Evolutionary conservation across 1,140 invertebrate species (phyloP).

Genomic region (Parasteatoda tepidariorum): DNA sequence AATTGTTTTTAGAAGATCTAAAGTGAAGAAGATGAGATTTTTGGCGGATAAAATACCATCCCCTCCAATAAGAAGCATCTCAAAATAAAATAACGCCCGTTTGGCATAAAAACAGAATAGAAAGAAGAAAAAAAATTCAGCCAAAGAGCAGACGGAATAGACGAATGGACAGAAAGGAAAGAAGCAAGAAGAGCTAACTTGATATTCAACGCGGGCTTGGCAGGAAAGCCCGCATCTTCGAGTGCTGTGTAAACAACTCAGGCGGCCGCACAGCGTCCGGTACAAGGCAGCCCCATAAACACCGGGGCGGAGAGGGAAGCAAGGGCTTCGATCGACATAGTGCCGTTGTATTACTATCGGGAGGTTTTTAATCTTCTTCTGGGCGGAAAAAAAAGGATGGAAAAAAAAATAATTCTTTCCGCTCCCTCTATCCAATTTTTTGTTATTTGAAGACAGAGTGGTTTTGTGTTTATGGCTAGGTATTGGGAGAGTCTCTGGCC

Average conservation of each 20-base stretch:
- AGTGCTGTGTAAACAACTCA: conserved; percentile 56
- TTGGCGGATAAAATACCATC: background rate
- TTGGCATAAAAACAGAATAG: background rate
- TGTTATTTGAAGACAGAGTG: background rate
- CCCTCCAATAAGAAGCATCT: background rate
- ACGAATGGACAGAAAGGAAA: background rate
- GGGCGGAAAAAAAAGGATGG: background rate
- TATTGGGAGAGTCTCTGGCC: background rate
- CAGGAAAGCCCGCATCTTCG: conserved; percentile 51
- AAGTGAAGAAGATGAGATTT: no score
- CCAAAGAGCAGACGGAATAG: background rate
- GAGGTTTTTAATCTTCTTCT: conserved; percentile 49
- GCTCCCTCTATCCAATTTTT: background rate
- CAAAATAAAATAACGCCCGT: background rate
- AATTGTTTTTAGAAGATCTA: no score
- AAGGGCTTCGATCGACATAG: conserved; percentile 34
- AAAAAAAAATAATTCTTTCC: background rate
- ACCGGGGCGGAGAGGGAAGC: background rate
- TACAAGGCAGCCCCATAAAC: conserved; percentile 37
- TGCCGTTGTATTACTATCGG: background rate
- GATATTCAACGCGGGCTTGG: conserved; percentile 48
- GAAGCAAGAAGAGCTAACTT: conserved; percentile 38
- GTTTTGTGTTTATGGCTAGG: background rate
- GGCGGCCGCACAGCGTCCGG: conserved; percentile 30
- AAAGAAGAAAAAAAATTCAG: background rate